These are phyloP conservation scores for Drosophila willistoni DNA, from an alignment of 1,140 invertebrate species.

Conservation along the genomic window DNA sequence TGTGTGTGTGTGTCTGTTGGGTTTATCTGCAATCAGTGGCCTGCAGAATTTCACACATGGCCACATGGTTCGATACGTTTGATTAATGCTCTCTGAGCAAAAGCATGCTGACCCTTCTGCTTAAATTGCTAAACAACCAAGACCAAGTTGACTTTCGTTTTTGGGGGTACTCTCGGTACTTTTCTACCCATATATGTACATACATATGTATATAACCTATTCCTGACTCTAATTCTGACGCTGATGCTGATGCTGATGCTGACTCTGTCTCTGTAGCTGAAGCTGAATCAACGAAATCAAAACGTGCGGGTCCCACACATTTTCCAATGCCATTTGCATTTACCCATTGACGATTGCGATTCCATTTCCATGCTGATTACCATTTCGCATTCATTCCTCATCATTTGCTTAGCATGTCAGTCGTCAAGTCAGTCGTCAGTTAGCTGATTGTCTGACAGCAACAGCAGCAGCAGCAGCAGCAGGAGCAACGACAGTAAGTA, in stretches of 20 bases:
- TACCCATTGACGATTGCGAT: conserved; percentile 43
- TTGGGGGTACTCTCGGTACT: neutral
- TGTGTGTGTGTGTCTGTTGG: neutral
- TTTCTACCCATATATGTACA: neutral
- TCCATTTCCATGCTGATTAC: conserved; percentile 77
- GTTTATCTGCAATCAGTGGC: conserved; percentile 72
- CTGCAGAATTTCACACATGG: conserved; percentile 74
- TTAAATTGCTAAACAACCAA: conserved; percentile 46
- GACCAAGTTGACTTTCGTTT: conserved; percentile 2
- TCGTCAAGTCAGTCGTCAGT: conserved; percentile 53
- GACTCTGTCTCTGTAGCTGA: conserved; percentile 46
- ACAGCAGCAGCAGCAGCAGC: neutral
- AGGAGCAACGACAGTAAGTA: neutral
- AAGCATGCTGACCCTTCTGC: conserved; percentile 17
- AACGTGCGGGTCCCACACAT: conserved; percentile 56
- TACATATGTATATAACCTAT: conserved; percentile 12
- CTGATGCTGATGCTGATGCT: neutral
- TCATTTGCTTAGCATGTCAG: conserved; percentile 77
- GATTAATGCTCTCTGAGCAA: conserved; percentile 61
- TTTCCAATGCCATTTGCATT: conserved; percentile 50
- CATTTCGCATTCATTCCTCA: conserved; percentile 79
- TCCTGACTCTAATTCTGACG: neutral
- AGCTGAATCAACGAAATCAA: conserved; percentile 59
- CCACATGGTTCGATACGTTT: conserved; percentile 69
- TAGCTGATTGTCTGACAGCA: conserved; percentile 68